A percentile compares a stretch with the other conserved stretches of the same genome.
phyloP scores from a whole-genome alignment of 2,888 invertebrate genomes.

The Subacronicta megacephala region DNA sequence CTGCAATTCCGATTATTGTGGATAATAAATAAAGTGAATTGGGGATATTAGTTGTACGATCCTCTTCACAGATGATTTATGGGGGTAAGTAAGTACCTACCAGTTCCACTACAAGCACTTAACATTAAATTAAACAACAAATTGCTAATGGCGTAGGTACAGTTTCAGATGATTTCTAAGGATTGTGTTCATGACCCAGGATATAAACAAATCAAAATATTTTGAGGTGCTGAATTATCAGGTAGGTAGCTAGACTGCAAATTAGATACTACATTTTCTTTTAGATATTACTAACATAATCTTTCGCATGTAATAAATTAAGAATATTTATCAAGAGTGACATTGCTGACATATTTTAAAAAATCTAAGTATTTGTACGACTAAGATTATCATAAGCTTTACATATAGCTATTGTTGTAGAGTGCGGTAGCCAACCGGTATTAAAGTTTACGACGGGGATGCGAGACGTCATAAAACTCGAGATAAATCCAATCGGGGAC shows the following conservation, averaged over 20 bases:
- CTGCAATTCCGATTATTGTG: constrained; percentile 22
- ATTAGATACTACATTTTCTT: no score
- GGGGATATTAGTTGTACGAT: constrained; percentile 14
- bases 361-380: constrained; percentile 11
- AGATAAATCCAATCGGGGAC: constrained; percentile 87
- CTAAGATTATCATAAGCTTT: constrained; percentile 56
- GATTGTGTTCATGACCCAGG: constrained; percentile 21
- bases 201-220: constrained; percentile 23
- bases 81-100: constrained; percentile 14
- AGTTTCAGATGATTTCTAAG: constrained; percentile 7
- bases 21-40: constrained; percentile 27
- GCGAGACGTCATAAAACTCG: constrained; percentile 85
- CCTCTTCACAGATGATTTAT: constrained; percentile 32
- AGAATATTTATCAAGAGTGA: neutral
- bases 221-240: constrained; percentile 12
- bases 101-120: constrained; percentile 20
- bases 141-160: constrained; percentile 13
- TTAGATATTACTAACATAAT: no score
- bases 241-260: no score
- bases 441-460: constrained; percentile 88
- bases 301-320: neutral
- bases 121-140: constrained; percentile 31
- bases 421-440: constrained; percentile 81
- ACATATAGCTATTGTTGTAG: constrained; percentile 54
- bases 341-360: neutral